Base-by-base conservation (phyloP, 2,797 vertebrate genomes). In the Centropyge bicolor region DNA sequence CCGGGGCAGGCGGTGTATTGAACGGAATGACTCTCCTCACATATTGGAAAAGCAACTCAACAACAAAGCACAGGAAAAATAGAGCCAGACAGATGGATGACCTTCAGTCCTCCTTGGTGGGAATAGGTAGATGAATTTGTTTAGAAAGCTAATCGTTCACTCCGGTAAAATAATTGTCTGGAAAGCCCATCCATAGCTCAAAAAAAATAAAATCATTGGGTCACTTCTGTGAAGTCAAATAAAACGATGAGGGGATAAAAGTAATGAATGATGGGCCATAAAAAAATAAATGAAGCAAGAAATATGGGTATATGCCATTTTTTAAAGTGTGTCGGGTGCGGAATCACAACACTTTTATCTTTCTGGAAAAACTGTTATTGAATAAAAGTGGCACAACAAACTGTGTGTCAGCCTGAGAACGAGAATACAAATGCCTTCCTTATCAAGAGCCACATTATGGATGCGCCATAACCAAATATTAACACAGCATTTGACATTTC, bases 71-170 rank as follows among this genome's bases (percentile, higher is more conserved):
- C 76, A 79, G 84, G 82, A 81, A 91, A 93, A 91, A 92, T 84
- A 80, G 87, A 90, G 83, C 69, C 86, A 92, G 92, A 91, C 89
- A 93, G 92, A 93, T 91, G 81, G 80, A 90, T 94, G 93, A 95
- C 94, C 95, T 95, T 95, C 94, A 89, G 82, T 83, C 83, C 89
- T 92, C 92, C 93, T 94, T 92, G 88, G 86, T 84, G 80, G 60
- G 83, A 85, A 84, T 19, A 91, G 85, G 89, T 91, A 85, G 88
- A 90, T 81, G 78, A 89, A 93, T 94, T 90, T 93, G 87, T 93
- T 93, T 92, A 75, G 88, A 84, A 81, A 92, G 88, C 89, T 93
- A 94, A 94, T 94, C 87, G 84, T 92, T 94, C 81, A 90, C 80
- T 62, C 82, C 49, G 65, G 82, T 87, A 68, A 87, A 92, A 89